Percentiles rank a stretch among this genome's conserved stretches.
These are phyloP conservation scores for Oscheius sp. DNA, from an alignment of 1,140 invertebrate genomes.

Conservation along the genomic window DNA sequence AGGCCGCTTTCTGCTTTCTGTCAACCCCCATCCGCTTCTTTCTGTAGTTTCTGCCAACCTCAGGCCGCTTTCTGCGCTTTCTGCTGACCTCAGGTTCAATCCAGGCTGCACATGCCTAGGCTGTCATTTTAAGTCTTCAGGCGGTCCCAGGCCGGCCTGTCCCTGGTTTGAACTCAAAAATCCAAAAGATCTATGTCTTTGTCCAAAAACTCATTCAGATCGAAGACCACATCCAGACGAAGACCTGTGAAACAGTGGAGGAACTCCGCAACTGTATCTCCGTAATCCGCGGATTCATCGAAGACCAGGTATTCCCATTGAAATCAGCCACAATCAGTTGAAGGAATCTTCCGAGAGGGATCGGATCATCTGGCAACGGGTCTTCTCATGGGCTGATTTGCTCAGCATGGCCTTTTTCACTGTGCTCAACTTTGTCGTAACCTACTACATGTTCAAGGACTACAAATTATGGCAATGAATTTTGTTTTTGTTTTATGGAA, in stretches of 20 bases:
- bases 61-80: no score
- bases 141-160: not conserved
- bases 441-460: slow-evolving; percentile 22
- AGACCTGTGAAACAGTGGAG: slow-evolving; percentile 16
- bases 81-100: no score
- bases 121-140: not conserved
- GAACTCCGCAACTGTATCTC: slow-evolving; percentile 24
- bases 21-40: no score
- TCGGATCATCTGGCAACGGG: slow-evolving; percentile 28
- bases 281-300: slow-evolving; percentile 5
- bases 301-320: slow-evolving; percentile 10
- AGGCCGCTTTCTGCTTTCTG: no score
- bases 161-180: not conserved
- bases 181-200: not conserved
- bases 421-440: slow-evolving; percentile 15
- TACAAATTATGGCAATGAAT: not conserved
- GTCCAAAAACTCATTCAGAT: slow-evolving; percentile 4
- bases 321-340: not conserved
- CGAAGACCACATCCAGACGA: slow-evolving; percentile 25
- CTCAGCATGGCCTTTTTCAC: slow-evolving; percentile 25
- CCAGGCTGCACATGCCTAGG: no score
- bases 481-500: not conserved
- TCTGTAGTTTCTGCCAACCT: no score
- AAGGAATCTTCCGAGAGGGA: slow-evolving; percentile 16
- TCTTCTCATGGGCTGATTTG: slow-evolving; percentile 33